Base-by-base conservation (phyloP, 2,888 invertebrate species). In the Hoplodrina blanda region DNA sequence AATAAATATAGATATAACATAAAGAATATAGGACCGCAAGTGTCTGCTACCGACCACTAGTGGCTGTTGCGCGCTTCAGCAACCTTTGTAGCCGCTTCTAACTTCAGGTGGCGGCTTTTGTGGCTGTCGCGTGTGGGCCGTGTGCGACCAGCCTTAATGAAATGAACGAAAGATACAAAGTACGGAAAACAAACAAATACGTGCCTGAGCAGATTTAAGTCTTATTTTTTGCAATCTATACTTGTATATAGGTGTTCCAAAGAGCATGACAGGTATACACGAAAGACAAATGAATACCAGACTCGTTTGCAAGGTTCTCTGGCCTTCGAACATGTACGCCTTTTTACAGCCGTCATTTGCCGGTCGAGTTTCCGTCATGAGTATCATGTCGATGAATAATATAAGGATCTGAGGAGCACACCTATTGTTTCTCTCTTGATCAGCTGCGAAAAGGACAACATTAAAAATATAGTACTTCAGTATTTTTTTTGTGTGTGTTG, bases 391-490 rank as follows among this genome's bases (percentile, higher is more conserved):
- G 87, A 98, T 98, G 78, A 98, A 97, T 19, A 97, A 96, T 67
- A 98, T 97, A 0, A 98, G 95, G 11, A 98, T 96, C 56, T 97
- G 97, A 0, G 98, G 98, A 0, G 98, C 98, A 85, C 97, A 97
- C 0, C 92, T 91, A 0, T 97, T 87, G 1, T 84, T 73, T 19
- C 62, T 70, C n/a, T 88, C 86, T 15, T 82, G 30, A 30, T 88
- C 74, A 17, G 20, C 93, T 94, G 83, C 2, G 30, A 56, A 71
- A 44, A 57, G 1, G 10, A 8, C 11, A 20, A 19, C 13, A 41
- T 57, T 41, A 41, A 41, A 41, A 41, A 41, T 41, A 41, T 13
- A 13, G 41, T 37, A 1, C 2, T 25, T 25, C 25, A 25, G 2
- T 25, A 25, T 25, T 25, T 37, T 8, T 37, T 37, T 37, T 37